Percentiles rank a stretch among this genome's conserved stretches.
Conservation (phyloP, 2,888 invertebrate genomes). For the Netelia virgata region DNA sequence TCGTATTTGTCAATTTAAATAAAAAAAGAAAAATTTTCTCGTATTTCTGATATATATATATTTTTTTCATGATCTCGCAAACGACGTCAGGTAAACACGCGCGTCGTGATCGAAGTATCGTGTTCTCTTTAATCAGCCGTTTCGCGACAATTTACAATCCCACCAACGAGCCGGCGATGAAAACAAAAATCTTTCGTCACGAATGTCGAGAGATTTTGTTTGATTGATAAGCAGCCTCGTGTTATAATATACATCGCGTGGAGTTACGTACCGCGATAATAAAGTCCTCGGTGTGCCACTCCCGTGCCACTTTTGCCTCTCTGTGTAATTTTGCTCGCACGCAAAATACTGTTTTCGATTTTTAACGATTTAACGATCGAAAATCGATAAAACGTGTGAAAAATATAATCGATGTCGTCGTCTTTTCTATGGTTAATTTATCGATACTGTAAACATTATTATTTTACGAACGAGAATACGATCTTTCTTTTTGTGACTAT, state of each 20-base stretch:
- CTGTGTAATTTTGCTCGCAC: constrained; percentile 18
- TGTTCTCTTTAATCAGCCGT: neutral
- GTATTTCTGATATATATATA: neutral
- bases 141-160: neutral
- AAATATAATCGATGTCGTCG: neutral
- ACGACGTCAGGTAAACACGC: no score
- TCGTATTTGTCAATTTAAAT: no score
- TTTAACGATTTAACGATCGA: no score
- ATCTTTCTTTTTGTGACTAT: constrained; percentile 19
- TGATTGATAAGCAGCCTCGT: constrained; percentile 51
- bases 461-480: constrained; percentile 26
- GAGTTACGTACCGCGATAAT: constrained; percentile 24
- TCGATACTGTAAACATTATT: neutral
- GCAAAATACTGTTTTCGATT: constrained; percentile 21
- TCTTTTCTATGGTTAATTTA: neutral
- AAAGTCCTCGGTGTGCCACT: constrained; percentile 15
- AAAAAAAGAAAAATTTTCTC: neutral
- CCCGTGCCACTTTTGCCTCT: constrained; percentile 3
- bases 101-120: no score
- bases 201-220: constrained; percentile 42
- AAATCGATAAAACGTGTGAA: neutral
- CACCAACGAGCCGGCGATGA: constrained; percentile 32
- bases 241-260: constrained; percentile 22
- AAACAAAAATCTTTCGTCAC: constrained; percentile 49
- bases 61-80: no score